Evolutionary conservation across 1,140 invertebrate genomes (phyloP).

Genomic region (Proales similis): DNA sequence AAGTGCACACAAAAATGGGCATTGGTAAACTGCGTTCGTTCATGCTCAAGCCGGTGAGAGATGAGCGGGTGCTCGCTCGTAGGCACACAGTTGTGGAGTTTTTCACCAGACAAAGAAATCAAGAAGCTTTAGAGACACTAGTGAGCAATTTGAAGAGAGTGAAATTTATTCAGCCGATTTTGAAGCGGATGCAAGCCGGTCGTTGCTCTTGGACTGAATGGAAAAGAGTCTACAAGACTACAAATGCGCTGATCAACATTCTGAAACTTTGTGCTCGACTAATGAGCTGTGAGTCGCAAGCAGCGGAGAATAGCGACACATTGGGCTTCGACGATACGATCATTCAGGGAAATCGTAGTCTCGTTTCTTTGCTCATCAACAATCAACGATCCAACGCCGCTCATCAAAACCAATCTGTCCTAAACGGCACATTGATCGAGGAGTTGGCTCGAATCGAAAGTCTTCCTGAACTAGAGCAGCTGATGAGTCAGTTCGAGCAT

Average conservation of each 20-base stretch:
- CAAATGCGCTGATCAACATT: too few species aligned
- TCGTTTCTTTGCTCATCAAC: too few species aligned
- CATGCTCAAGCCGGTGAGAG: slow-evolving; percentile 29
- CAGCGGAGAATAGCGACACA: too few species aligned
- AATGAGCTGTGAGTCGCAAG: too few species aligned
- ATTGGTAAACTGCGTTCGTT: slow-evolving; percentile 31
- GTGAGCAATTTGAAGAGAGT: slow-evolving; percentile 14
- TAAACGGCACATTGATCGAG: too few species aligned
- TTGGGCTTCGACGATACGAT: too few species aligned
- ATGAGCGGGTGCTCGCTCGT: not conserved
- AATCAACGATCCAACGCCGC: too few species aligned
- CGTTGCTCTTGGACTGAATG: slow-evolving; percentile 3
- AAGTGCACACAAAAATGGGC: slow-evolving; percentile 26
- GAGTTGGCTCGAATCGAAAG: too few species aligned
- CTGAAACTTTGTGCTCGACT: too few species aligned
- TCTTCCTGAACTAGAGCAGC: too few species aligned
- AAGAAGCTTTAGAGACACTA: not conserved
- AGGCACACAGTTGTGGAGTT: slow-evolving; percentile 8
- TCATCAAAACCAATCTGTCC: too few species aligned
- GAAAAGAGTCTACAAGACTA: slow-evolving; percentile 19
- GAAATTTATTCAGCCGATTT: slow-evolving; percentile 23
- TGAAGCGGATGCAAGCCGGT: slow-evolving; percentile 5
- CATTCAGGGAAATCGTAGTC: too few species aligned
- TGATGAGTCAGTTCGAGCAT: slow-evolving; percentile 22
- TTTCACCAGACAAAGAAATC: not conserved